Conservation (phyloP, 2,797 vertebrate species). For the Labeo calbasu region DNA sequence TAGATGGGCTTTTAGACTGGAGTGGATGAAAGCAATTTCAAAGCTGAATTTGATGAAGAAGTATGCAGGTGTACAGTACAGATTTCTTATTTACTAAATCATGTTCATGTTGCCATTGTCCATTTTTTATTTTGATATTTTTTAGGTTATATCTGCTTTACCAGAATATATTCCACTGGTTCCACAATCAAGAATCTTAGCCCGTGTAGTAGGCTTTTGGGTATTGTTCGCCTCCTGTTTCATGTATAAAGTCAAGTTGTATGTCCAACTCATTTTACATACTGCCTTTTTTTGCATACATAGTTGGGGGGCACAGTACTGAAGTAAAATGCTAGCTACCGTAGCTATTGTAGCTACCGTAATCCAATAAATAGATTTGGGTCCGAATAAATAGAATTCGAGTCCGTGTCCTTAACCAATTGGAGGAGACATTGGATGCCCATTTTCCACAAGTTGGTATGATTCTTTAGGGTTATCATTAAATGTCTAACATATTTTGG, state of each 20-base stretch:
- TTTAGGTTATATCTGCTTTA: neutral
- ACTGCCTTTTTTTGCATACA: neutral
- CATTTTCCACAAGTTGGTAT: too few species aligned
- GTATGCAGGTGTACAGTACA: neutral
- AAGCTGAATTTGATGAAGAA: neutral
- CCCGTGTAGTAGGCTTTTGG: neutral
- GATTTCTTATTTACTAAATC: neutral
- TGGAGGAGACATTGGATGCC: too few species aligned
- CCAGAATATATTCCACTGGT: too few species aligned
- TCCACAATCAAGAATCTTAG: neutral
- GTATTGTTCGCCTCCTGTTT: neutral
- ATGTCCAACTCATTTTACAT: neutral
- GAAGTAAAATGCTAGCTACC: too few species aligned
- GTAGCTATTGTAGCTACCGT: too few species aligned
- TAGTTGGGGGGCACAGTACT: too few species aligned
- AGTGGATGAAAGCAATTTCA: constrained; percentile 12
- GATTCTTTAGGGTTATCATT: too few species aligned
- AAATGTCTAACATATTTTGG: too few species aligned
- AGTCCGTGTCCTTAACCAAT: too few species aligned
- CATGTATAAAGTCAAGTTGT: neutral
- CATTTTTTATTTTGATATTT: neutral
- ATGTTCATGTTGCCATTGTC: neutral
- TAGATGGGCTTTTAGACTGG: constrained; percentile 17
- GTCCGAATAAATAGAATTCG: too few species aligned
- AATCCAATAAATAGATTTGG: too few species aligned